Evolutionary conservation across 2,113 vertebrate species (phyloP), one percentile per base, ranked within the genome.

Genomic region (Prionailurus viverrinus): DNA sequence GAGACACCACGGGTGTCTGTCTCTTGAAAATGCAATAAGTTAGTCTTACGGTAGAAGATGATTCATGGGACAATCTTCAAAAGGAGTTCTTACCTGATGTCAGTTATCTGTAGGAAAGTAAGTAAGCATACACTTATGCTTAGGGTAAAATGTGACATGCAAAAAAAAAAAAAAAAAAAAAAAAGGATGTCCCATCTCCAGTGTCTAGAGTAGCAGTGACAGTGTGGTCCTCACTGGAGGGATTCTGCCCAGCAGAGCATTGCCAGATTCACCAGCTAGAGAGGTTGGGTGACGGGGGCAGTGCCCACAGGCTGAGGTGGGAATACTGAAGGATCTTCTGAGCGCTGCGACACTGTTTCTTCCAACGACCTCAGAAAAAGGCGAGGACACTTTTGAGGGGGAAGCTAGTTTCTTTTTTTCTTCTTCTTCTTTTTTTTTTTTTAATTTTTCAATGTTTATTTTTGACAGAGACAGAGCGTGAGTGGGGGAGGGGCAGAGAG

Each of bases 301-400:
- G 19, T 18, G 0, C 0, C 1, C 1, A 61, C 1, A 84, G 45
- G 8, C 9, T 33, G 5, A 18, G 13, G 1, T 1, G 48, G 15
- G 39, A 21, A 7, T 15, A 23, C 27, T 66, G 12, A 15, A 18
- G 11, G n/a, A 15, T 3, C 33, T 69, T 45, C 8, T 82, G 73
- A 51, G 8, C 15, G 48, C 39, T 39, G 15, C 27, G 11, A 55
- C 33, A 36, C 12, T 25, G 3, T 39, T 79, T 3, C 2, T 3
- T 89, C 7, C 5, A 69, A 31, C 1, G 48, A 66, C 66, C 65
- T 74, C 39, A 87, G 51, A 45, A 29, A 81, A 51, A n/a, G 4
- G 0, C 29, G 23, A 4, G 12, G 18, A 36, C 10, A 15, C 2
- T 88, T 96, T 96, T 71, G 19, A 96, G 19, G 19, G 4, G 29